A percentile compares a stretch with the other conserved stretches of the same genome.
Conservation (phyloP, 2,113 vertebrate genomes). For the Malaclemys terrapin region DNA sequence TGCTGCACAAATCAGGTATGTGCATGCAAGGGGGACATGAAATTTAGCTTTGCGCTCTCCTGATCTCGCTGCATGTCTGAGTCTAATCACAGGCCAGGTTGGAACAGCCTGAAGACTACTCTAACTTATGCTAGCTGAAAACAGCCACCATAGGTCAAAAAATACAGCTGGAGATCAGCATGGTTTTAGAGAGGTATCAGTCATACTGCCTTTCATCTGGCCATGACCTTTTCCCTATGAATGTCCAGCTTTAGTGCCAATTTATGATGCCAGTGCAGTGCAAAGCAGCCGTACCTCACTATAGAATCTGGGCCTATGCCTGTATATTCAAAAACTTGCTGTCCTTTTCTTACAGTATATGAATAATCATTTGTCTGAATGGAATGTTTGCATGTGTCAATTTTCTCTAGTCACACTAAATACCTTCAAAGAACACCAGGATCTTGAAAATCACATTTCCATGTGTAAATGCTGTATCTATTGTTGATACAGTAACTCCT, state of each 20-base stretch:
- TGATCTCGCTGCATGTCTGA: no score
- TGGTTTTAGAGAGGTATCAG: no score
- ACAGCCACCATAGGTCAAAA: background rate
- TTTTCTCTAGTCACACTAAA: background rate
- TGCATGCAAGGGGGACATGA: no score
- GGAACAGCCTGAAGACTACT: background rate
- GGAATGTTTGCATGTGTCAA: fast-evolving
- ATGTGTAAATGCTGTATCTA: background rate
- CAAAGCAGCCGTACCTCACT: background rate
- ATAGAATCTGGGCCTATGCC: background rate
- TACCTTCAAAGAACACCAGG: background rate
- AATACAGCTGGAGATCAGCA: background rate
- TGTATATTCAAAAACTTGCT: background rate
- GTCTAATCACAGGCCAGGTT: no score
- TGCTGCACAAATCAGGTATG: no score
- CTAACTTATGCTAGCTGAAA: background rate
- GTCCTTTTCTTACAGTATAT: background rate
- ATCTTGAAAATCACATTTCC: background rate
- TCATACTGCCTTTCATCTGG: background rate
- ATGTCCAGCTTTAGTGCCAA: no score
- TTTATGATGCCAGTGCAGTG: background rate
- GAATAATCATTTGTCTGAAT: background rate
- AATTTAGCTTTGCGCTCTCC: no score
- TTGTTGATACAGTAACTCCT: background rate
- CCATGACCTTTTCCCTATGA: background rate